Evolutionary conservation across 2,113 vertebrate genomes (phyloP).

Genomic region (Marmota flaviventris): DNA sequence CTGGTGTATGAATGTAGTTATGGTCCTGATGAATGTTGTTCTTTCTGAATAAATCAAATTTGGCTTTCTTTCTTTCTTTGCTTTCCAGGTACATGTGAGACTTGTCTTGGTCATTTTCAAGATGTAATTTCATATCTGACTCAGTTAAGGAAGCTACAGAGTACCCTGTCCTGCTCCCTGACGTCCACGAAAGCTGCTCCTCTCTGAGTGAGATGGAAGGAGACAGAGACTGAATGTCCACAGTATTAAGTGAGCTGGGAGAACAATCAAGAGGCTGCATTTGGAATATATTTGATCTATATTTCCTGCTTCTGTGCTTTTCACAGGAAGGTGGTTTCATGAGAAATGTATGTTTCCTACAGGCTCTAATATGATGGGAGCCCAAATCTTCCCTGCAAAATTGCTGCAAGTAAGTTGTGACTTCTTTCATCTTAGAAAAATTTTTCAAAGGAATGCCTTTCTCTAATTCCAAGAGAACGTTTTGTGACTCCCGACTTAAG

Average conservation of each 20-base stretch:
- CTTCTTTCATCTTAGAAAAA: not conserved
- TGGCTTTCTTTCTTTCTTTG: slow-evolving; percentile 43
- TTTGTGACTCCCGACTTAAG: slow-evolving; percentile 38
- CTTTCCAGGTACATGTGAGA: not conserved
- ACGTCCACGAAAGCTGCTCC: not conserved
- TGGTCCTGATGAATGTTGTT: not conserved
- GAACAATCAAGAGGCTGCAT: not conserved
- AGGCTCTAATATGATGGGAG: not conserved
- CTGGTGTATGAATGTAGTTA: not conserved
- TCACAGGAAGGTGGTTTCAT: not conserved
- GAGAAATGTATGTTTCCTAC: not conserved
- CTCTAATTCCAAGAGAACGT: slow-evolving; percentile 7
- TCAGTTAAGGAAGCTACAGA: slow-evolving; percentile 24
- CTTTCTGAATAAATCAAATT: not conserved
- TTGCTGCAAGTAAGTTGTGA: not conserved
- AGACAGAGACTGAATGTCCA: not conserved
- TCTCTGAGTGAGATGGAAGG: not conserved
- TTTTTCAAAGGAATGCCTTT: slow-evolving; percentile 38
- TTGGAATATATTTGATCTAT: not conserved
- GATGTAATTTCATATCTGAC: slow-evolving; percentile 28
- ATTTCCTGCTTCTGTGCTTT: not conserved
- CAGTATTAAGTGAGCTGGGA: not conserved
- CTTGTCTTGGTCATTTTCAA: not conserved
- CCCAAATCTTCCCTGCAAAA: not conserved
- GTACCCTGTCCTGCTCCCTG: not conserved